Percentiles rank a stretch among this genome's conserved stretches.
Evolutionary conservation across 2,113 vertebrate species (phyloP).

Genomic region (Lepus americanus): DNA sequence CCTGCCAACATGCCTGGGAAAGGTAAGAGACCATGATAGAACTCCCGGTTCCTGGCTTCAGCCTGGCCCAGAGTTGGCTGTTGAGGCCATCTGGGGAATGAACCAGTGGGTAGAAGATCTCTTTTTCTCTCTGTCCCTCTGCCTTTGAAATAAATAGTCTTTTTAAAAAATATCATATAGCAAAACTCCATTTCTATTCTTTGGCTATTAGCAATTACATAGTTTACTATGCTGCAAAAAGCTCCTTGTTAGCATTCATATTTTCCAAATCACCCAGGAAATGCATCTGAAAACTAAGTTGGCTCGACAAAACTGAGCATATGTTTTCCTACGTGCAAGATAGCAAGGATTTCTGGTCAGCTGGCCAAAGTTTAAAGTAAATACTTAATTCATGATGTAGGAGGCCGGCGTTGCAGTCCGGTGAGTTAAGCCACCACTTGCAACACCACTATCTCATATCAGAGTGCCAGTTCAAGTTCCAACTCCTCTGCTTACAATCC

Average conservation of each 20-base stretch:
- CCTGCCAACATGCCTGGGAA: too few relatives aligned
- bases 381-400: slow-evolving; percentile 35
- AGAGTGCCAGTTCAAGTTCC: too few relatives aligned
- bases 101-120: too few relatives aligned
- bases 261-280: slow-evolving; percentile 31
- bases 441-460: too few relatives aligned
- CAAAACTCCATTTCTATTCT: slow-evolving; percentile 19
- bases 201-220: background rate
- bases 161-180: slow-evolving; percentile 18
- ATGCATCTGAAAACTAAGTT: background rate
- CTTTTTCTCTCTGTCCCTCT: too few relatives aligned
- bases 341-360: background rate
- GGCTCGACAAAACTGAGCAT: background rate
- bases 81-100: too few relatives aligned
- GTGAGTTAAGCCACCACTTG: too few relatives aligned
- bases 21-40: too few relatives aligned
- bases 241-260: slow-evolving; percentile 7
- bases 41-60: too few relatives aligned
- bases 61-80: too few relatives aligned
- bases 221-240: slow-evolving; percentile 8
- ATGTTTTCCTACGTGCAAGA: slow-evolving; percentile 24
- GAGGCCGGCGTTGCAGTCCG: background rate
- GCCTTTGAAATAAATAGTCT: too few relatives aligned
- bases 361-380: slow-evolving; percentile 21
- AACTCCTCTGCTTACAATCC: too few relatives aligned